Conservation (phyloP, 2,797 vertebrate species). For the Channallabes apus region DNA sequence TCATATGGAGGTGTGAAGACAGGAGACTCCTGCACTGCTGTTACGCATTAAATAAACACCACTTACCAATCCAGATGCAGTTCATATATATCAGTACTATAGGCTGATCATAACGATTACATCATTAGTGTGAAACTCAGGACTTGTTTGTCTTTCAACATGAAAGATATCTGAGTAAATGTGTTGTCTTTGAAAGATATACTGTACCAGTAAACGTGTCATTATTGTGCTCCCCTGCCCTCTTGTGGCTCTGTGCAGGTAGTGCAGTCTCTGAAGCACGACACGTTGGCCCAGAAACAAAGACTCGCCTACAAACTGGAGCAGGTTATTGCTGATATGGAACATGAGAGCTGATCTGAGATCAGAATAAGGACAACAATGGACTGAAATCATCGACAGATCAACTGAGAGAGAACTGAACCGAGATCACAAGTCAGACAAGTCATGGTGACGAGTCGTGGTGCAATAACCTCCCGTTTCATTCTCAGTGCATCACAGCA, state of each 20-base stretch:
- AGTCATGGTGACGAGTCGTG: neutral
- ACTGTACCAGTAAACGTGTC: neutral
- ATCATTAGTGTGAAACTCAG: neutral
- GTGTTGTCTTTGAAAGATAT: no score
- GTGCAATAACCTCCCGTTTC: neutral
- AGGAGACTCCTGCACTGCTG: neutral
- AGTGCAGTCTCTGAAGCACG: constrained; percentile 87
- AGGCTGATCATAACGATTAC: neutral
- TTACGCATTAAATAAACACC: neutral
- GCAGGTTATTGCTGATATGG: constrained; percentile 90
- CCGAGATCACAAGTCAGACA: neutral
- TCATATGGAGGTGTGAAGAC: neutral
- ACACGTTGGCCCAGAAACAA: constrained; percentile 91
- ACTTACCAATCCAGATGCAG: neutral
- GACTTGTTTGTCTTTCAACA: no score
- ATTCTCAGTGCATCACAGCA: neutral
- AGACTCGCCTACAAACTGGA: constrained; percentile 92
- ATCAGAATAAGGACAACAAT: neutral
- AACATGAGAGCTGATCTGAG: constrained; percentile 87
- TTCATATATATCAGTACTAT: neutral
- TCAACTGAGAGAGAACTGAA: neutral
- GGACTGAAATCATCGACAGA: neutral
- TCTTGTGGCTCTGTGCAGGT: constrained; percentile 71
- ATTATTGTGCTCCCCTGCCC: constrained; percentile 31
- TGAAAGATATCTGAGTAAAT: neutral